Percentiles rank a stretch among this genome's conserved stretches.
Evolutionary conservation across 2,797 vertebrate genomes (phyloP).

Genomic region (Selene dorsalis): DNA sequence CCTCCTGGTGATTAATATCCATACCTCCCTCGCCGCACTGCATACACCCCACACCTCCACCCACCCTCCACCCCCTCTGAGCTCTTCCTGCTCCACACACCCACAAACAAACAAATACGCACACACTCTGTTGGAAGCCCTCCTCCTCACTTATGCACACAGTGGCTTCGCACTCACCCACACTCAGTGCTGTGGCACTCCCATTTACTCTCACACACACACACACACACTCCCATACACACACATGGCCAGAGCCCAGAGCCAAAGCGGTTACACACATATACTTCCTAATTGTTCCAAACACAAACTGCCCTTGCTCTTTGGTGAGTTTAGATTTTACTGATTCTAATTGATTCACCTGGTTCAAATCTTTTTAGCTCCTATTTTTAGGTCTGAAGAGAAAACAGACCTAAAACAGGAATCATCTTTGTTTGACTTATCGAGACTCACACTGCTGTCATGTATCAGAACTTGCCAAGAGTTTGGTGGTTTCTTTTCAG

Average conservation of each 20-base stretch:
- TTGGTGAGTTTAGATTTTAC: neutral
- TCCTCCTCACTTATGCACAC: slow-evolving; percentile 57
- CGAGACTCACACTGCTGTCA: neutral
- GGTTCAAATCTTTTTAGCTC: neutral
- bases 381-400: neutral
- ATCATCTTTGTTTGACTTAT: neutral
- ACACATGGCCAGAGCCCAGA: slow-evolving; percentile 50
- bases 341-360: neutral
- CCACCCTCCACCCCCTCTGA: slow-evolving; percentile 36
- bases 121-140: slow-evolving; percentile 61
- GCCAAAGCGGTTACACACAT: slow-evolving; percentile 32
- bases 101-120: slow-evolving; percentile 65
- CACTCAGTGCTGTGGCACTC: slow-evolving; percentile 39
- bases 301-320: slow-evolving; percentile 36
- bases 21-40: slow-evolving; percentile 76
- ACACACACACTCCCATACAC: no score
- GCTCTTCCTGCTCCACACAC: slow-evolving; percentile 49
- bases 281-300: slow-evolving; percentile 48
- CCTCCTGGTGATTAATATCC: slow-evolving; percentile 88
- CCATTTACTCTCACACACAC: slow-evolving; percentile 62
- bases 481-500: neutral
- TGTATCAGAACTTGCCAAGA: neutral
- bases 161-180: slow-evolving; percentile 43
- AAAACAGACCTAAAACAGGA: neutral
- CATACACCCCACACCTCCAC: slow-evolving; percentile 49